Evolutionary conservation across 2,113 vertebrate genomes (phyloP).

Genomic region (Herpetotheres cachinnans): DNA sequence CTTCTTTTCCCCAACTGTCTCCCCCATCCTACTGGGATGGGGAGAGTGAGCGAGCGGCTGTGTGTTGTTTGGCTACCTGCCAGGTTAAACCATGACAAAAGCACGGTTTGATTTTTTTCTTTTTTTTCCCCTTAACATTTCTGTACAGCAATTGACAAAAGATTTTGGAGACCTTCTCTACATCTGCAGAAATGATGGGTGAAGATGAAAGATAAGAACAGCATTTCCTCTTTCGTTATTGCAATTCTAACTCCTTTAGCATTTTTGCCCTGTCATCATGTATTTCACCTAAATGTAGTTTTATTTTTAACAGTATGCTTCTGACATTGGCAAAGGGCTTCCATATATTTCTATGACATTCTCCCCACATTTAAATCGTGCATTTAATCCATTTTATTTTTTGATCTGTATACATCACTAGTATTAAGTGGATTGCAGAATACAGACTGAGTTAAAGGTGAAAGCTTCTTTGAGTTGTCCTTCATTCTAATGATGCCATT

Average conservation of each 20-base stretch:
- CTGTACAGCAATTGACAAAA: neutral
- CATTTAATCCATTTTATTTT: neutral
- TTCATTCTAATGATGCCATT: slow-evolving; percentile 4
- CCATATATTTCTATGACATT: neutral
- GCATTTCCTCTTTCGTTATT: neutral
- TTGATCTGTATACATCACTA: neutral
- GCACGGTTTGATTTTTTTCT: neutral
- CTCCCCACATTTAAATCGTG: neutral
- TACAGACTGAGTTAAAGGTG: neutral
- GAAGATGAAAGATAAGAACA: neutral
- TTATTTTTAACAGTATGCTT: neutral
- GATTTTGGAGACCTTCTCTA: neutral
- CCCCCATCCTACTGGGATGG: too few species aligned
- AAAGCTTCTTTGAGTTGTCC: neutral
- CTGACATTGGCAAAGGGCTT: neutral
- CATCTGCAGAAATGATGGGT: neutral
- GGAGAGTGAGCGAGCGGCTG: too few species aligned
- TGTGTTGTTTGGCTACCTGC: too few species aligned
- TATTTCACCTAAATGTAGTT: neutral
- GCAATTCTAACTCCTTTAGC: neutral
- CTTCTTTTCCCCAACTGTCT: too few species aligned
- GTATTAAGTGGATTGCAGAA: neutral
- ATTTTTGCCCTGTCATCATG: neutral
- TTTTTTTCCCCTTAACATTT: neutral
- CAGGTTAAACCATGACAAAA: too few species aligned